Percentiles rank a stretch among this genome's conserved stretches.
Conservation (phyloP, 2,113 vertebrate species). For the Muntiacus muntjak region DNA sequence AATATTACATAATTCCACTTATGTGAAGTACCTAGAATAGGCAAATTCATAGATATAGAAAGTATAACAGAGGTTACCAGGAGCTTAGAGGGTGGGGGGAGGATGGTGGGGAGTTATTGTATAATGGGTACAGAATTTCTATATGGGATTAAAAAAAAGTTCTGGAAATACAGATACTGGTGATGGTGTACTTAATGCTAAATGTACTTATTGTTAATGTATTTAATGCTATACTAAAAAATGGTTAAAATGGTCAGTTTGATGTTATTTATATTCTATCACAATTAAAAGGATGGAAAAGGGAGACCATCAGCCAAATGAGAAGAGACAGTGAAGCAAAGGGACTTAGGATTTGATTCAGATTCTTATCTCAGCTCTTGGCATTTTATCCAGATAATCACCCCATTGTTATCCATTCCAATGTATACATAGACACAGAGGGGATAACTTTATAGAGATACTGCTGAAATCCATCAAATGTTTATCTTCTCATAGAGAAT, state of each 20-base stretch:
- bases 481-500: not conserved
- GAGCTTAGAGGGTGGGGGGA: not conserved
- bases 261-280: not conserved
- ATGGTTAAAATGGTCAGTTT: not conserved
- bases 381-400: not conserved
- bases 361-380: constrained; percentile 25
- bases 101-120: not conserved
- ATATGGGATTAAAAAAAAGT: not conserved
- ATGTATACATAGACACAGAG: not conserved
- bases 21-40: not conserved
- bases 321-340: not conserved
- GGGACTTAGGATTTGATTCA: not conserved
- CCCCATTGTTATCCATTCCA: not conserved
- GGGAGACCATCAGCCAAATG: not conserved
- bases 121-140: not conserved
- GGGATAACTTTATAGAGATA: not conserved
- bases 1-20: not conserved
- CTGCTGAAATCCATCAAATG: not conserved
- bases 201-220: not conserved
- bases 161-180: not conserved
- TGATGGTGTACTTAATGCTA: not conserved
- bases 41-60: not conserved
- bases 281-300: not conserved
- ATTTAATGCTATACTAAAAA: not conserved
- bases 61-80: not conserved